A percentile compares a stretch with the other conserved stretches of the same genome.
Evolutionary conservation across 1,140 invertebrate genomes (phyloP).

Genomic region (Tenebrio molitor): DNA sequence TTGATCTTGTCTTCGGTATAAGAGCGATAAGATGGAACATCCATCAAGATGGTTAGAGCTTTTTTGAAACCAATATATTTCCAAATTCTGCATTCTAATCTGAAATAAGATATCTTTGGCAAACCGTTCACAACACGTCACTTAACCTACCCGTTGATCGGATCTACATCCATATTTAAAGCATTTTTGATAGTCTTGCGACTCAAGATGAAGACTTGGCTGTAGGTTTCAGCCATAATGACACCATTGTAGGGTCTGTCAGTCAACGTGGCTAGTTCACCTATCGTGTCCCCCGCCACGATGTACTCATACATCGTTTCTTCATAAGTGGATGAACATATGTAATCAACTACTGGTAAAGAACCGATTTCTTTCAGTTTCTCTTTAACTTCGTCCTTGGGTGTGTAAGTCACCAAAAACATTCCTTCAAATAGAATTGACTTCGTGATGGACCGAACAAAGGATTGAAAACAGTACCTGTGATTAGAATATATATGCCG

Average conservation of each 20-base stretch:
- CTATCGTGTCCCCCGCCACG: conserved; percentile 46
- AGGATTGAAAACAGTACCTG: conserved; percentile 6
- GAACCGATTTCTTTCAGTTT: conserved; percentile 6
- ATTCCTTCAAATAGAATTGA: neutral
- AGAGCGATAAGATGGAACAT: conserved; percentile 48
- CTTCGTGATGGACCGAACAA: neutral
- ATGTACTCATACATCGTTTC: conserved; percentile 33
- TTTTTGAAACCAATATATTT: conserved; percentile 50
- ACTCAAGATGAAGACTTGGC: conserved; percentile 44
- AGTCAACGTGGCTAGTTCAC: conserved; percentile 47
- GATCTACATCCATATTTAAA: conserved; percentile 12
- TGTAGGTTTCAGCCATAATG: conserved; percentile 44
- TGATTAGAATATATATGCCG: conserved; percentile 48
- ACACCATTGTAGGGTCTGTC: conserved; percentile 43
- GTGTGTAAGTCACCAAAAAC: neutral
- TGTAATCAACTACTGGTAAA: conserved; percentile 27
- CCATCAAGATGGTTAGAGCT: conserved; percentile 50
- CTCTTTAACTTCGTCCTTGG: neutral
- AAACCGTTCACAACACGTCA: neutral
- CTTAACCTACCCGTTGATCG: neutral
- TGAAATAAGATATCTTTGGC: conserved; percentile 13
- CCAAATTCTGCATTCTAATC: conserved; percentile 55
- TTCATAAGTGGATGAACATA: conserved; percentile 18
- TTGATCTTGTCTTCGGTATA: conserved; percentile 57
- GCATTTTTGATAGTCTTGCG: conserved; percentile 25